Percentiles rank a stretch among this genome's conserved stretches.
Conservation (phyloP, 2,797 vertebrate genomes). For the Microctenopoma steveboyesi region DNA sequence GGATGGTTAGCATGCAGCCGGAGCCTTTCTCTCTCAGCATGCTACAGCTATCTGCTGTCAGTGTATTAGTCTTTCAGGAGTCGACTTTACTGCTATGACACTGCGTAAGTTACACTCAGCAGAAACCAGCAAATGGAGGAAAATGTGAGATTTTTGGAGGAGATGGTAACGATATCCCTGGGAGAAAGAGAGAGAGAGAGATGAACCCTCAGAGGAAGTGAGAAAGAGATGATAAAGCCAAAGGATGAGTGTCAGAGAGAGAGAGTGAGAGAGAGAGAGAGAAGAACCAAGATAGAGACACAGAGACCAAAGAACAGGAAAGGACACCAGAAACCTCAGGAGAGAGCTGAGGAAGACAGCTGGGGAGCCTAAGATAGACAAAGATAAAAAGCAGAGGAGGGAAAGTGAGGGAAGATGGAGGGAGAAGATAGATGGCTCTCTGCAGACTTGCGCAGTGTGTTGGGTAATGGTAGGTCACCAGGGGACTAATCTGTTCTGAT, state of each 20-base stretch:
- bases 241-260: conserved; percentile 15
- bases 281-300: conserved; percentile 40
- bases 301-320: conserved; percentile 45
- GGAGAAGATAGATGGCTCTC: conserved; percentile 67
- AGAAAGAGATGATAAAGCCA: conserved; percentile 23
- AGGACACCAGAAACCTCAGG: conserved; percentile 53
- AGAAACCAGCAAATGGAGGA: conserved; percentile 27
- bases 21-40: conserved; percentile 40
- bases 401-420: conserved; percentile 48
- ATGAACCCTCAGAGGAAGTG: conserved; percentile 25
- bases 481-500: conserved; percentile 70
- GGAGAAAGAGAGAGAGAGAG: conserved; percentile 16
- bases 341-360: conserved; percentile 44
- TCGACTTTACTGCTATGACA: conserved; percentile 33
- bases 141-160: conserved; percentile 9
- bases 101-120: conserved; percentile 41
- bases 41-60: conserved; percentile 56
- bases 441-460: conserved; percentile 73
- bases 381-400: conserved; percentile 45
- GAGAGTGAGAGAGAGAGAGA: background rate
- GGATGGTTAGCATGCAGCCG: conserved; percentile 44
- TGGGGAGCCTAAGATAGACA: conserved; percentile 39
- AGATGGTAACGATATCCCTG: conserved; percentile 11
- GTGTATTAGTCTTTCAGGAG: conserved; percentile 45
- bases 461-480: conserved; percentile 71